These are phyloP conservation scores for Amphiprion percula DNA, from an alignment of 2,113 vertebrate genomes.

Conservation along the genomic window DNA sequence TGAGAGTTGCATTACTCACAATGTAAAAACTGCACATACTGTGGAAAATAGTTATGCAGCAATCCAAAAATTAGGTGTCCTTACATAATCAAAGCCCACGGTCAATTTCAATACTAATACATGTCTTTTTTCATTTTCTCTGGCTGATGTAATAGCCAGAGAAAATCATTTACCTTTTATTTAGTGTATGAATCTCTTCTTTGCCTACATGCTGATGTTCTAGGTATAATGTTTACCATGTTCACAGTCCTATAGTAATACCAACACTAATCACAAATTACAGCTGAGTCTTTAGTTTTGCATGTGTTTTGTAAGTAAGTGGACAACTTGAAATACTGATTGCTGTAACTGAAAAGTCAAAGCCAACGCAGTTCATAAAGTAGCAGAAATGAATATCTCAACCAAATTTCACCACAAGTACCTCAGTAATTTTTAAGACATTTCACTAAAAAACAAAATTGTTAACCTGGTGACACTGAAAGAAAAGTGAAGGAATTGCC, in stretches of 20 bases:
- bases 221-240: neutral
- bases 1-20: slow-evolving; percentile 23
- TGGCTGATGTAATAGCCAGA: neutral
- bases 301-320: neutral
- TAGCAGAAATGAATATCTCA: neutral
- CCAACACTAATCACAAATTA: neutral
- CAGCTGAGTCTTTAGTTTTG: neutral
- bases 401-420: neutral
- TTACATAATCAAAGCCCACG: slow-evolving; percentile 17
- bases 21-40: slow-evolving; percentile 32
- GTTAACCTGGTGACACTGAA: neutral
- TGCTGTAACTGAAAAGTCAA: too few relatives aligned
- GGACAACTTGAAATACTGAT: neutral
- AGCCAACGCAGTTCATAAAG: neutral
- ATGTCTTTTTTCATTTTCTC: slow-evolving; percentile 20
- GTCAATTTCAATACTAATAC: slow-evolving; percentile 30
- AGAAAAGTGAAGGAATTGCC: too few relatives aligned
- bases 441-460: neutral
- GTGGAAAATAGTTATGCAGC: neutral
- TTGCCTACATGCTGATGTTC: neutral
- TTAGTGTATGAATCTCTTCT: neutral
- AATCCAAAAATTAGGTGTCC: slow-evolving; percentile 12
- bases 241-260: neutral
- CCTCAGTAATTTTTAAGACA: neutral
- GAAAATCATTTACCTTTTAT: neutral